Evolutionary conservation across 2,888 invertebrate species (phyloP).

Genomic region (Lithosia quadra): DNA sequence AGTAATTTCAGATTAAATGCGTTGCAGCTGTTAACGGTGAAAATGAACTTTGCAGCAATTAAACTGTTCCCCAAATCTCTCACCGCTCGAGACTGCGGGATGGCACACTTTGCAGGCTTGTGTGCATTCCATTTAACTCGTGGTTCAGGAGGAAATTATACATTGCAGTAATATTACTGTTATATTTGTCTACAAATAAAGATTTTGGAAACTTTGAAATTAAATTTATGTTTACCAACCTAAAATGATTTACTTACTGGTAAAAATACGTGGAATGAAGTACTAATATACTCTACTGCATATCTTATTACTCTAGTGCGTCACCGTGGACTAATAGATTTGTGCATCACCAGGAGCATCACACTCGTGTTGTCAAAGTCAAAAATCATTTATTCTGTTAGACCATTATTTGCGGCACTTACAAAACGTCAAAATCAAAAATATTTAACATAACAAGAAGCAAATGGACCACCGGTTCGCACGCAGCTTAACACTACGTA

Average conservation of each 20-base stretch:
- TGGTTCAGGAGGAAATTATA: not conserved
- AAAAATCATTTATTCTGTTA: too few relatives aligned
- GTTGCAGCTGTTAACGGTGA: not conserved
- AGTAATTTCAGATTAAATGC: not conserved
- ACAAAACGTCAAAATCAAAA: too few relatives aligned
- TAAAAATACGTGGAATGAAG: too few relatives aligned
- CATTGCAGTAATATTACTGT: not conserved
- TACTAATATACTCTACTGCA: not conserved
- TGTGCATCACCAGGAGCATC: too few relatives aligned
- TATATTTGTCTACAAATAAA: not conserved
- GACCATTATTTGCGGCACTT: too few relatives aligned
- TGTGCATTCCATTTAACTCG: constrained; percentile 6
- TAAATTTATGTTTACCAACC: too few relatives aligned
- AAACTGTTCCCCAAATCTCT: constrained; percentile 1
- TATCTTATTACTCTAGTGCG: not conserved
- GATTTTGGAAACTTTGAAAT: not conserved
- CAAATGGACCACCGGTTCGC: too few relatives aligned
- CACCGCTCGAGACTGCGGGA: not conserved
- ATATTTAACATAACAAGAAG: too few relatives aligned
- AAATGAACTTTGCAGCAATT: constrained; percentile 8
- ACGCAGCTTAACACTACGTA: not conserved
- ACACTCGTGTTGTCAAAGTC: too few relatives aligned
- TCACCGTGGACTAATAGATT: too few relatives aligned
- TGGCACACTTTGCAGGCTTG: not conserved
- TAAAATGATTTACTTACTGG: too few relatives aligned